Base-by-base conservation (phyloP, 2,797 vertebrate species). In the Sebastiscus tertius region DNA sequence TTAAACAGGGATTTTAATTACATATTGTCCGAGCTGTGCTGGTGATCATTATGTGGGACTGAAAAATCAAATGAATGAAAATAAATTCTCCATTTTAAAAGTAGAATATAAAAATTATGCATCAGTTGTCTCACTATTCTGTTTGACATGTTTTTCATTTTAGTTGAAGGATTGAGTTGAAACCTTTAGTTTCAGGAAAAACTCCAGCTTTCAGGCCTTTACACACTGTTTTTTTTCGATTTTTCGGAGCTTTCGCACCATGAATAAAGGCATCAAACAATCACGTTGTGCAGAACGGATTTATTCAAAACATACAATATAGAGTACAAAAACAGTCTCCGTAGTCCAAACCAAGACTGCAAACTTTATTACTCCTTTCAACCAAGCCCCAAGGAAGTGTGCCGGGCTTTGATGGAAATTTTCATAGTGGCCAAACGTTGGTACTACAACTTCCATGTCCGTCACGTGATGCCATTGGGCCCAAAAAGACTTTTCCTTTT, bases 1-100 rank as follows among this genome's bases (percentile, higher is more conserved):
- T 79, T 79, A 80, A 76, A 79, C 5, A 5, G 18, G n/a, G 61
- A 58, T 69, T 77, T 85, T 82, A 81, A 60, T 83, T 31, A 80
- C 39, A 71, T 22, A 56, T 56, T 46, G 64, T 79, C 33, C 73
- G 71, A 66, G 77, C 75, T 72, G 46, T 62, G 46, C 54, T n/a
- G 24, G 5, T 55, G 58, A 83, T 59, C 33, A 34, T 75, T 42
- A 56, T 22, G 60, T 27, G 49, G 6, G 56, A 33, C 56, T 26
- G 56, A 49, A 64, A 66, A 46, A 34, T 52, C 7, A 20, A 49
- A 49, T 49, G 46, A 49, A 49, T 49, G 18, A 49, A 49, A 49
- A 49, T 49, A 52, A 52, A 52, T 69, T 22, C 20, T 3, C n/a
- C 33, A 33, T 42, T n/a, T 7, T 7, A 29, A 46, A 55, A 20